These are phyloP conservation scores for Achatina immaculata DNA, from an alignment of 1,140 invertebrate genomes.

Conservation along the genomic window DNA sequence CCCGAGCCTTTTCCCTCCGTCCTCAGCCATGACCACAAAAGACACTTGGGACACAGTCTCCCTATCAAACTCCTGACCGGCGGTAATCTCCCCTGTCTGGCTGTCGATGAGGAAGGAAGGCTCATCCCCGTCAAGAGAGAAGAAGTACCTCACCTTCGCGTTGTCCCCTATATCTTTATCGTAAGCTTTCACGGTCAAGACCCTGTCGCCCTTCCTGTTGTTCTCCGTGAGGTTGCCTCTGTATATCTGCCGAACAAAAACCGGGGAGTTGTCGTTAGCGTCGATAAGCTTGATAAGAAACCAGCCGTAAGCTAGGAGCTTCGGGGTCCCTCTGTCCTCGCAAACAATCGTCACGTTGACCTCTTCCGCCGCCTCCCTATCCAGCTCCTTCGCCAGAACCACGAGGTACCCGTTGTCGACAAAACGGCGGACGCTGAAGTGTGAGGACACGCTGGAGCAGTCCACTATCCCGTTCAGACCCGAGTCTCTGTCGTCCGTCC, in stretches of 20 bases:
- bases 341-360: constrained; percentile 94
- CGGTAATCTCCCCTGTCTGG: constrained; percentile 88
- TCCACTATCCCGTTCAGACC: constrained; percentile 54
- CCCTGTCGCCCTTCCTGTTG: constrained; percentile 89
- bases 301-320: constrained; percentile 83
- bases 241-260: constrained; percentile 91
- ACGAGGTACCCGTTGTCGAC: constrained; percentile 53
- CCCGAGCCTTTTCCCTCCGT: constrained; percentile 87
- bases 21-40: constrained; percentile 91
- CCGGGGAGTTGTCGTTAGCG: constrained; percentile 95
- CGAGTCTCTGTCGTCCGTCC: constrained; percentile 56
- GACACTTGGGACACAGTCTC: constrained; percentile 89
- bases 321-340: constrained; percentile 91
- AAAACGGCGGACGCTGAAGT: constrained; percentile 52
- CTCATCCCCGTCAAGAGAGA: constrained; percentile 77
- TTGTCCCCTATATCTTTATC: constrained; percentile 96
- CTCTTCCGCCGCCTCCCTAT: constrained; percentile 84
- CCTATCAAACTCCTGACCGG: constrained; percentile 85
- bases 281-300: constrained; percentile 93
- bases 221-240: constrained; percentile 90
- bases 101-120: constrained; percentile 90
- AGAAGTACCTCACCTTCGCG: constrained; percentile 93
- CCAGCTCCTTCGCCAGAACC: constrained; percentile 89
- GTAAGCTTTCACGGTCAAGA: constrained; percentile 89
- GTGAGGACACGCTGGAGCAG: constrained; percentile 44